Percentiles rank a stretch among this genome's conserved stretches.
phyloP scores from a whole-genome alignment of 23 tunicate genomes.

The Clavelina lepadiformis region DNA sequence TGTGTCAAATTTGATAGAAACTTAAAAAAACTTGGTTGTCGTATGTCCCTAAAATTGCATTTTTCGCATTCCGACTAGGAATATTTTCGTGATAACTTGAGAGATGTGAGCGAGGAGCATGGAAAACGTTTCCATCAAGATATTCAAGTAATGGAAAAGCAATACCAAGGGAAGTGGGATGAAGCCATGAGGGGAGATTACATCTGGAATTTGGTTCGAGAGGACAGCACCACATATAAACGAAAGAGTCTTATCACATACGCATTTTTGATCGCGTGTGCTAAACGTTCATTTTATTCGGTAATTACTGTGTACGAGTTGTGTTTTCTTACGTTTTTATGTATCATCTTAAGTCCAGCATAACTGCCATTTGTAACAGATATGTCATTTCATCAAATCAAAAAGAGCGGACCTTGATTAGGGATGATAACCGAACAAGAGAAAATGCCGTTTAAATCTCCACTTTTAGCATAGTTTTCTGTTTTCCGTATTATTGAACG shows the following conservation, averaged over 20 bases:
- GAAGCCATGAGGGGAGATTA: slow-evolving; percentile 23
- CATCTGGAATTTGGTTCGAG: slow-evolving; percentile 13
- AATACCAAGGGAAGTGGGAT: slow-evolving; percentile 13
- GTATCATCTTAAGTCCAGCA: too few relatives aligned
- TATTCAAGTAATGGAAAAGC: slow-evolving; percentile 19
- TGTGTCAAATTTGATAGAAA: slow-evolving; percentile 11
- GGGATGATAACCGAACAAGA: too few relatives aligned
- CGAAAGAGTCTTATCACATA: slow-evolving; percentile 4
- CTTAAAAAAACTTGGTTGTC: slow-evolving; percentile 12
- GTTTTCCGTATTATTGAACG: too few relatives aligned
- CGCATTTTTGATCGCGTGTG: slow-evolving; percentile 19
- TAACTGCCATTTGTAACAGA: too few relatives aligned
- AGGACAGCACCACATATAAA: slow-evolving; percentile 11
- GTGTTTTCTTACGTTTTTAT: too few relatives aligned
- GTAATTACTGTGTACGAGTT: too few relatives aligned
- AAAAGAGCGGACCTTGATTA: too few relatives aligned
- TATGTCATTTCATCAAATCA: too few relatives aligned
- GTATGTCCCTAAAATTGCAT: slow-evolving; percentile 14
- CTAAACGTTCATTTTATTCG: too few relatives aligned
- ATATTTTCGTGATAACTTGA: slow-evolving; percentile 13
- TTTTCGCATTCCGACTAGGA: slow-evolving; percentile 18
- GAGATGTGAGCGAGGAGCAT: slow-evolving; percentile 16
- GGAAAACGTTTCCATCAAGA: slow-evolving; percentile 20
- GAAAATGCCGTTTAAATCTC: too few relatives aligned
- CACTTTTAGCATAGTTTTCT: too few relatives aligned